These are phyloP conservation scores for Tragelaphus buxtoni DNA, from an alignment of 2,113 vertebrate species.

Conservation along the genomic window DNA sequence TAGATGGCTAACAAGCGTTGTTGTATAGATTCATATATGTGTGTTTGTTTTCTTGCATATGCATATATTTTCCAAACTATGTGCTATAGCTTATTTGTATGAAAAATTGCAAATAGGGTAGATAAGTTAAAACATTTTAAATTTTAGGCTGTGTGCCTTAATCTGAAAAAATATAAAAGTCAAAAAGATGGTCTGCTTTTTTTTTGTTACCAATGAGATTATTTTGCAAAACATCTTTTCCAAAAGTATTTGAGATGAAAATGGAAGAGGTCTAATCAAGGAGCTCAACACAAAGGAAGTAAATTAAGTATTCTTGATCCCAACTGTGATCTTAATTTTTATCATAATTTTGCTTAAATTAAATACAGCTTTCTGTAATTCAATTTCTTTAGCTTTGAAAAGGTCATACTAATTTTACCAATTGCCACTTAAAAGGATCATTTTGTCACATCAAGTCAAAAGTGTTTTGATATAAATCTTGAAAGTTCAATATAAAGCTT, in stretches of 20 bases:
- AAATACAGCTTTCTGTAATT: conserved; percentile 13
- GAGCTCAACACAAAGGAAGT: conserved; percentile 17
- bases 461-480: conserved; percentile 5
- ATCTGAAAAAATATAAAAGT: neutral
- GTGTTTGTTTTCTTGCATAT: neutral
- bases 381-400: conserved; percentile 48
- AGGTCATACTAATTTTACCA: conserved; percentile 64
- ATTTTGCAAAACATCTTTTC: neutral
- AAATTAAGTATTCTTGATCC: conserved; percentile 45
- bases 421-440: conserved; percentile 42
- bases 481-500: neutral
- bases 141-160: neutral
- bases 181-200: neutral
- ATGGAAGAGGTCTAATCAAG: conserved; percentile 38
- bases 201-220: neutral
- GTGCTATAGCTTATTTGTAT: neutral
- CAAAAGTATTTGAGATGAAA: conserved; percentile 17
- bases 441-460: conserved; percentile 42
- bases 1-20: neutral
- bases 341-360: conserved; percentile 46
- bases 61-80: neutral
- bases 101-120: neutral
- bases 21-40: neutral
- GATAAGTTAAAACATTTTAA: neutral
- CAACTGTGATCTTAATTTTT: conserved; percentile 47